phyloP scores from a whole-genome alignment of 2,113 vertebrate species.

The Platysteira castanea region DNA sequence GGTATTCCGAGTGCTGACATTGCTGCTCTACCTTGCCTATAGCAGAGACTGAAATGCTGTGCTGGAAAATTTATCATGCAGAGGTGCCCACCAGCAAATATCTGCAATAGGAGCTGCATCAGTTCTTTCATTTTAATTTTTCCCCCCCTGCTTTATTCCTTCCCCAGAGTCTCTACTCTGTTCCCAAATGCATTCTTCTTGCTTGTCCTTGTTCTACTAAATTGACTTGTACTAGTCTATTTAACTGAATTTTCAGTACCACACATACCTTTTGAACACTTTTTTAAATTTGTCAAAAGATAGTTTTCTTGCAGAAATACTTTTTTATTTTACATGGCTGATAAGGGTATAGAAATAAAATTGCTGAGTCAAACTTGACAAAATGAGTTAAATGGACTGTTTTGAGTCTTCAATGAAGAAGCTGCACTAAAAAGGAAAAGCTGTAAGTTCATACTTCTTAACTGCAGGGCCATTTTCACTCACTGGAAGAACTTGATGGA shows the following conservation, averaged over 20 bases:
- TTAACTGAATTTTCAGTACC: neutral
- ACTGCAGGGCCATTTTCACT: neutral
- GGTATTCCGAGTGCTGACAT: neutral
- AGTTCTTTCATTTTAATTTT: neutral
- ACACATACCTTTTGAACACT: neutral
- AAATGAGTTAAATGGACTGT: neutral
- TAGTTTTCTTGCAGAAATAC: neutral
- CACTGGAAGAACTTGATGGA: neutral
- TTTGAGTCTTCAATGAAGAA: neutral
- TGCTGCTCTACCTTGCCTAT: neutral
- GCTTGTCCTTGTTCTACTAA: neutral
- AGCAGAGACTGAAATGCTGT: neutral
- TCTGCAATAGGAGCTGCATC: neutral
- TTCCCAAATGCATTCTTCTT: neutral
- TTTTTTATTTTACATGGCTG: neutral
- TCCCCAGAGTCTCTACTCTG: neutral
- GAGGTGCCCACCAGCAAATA: neutral
- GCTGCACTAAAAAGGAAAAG: neutral
- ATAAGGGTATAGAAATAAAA: neutral
- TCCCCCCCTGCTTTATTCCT: rapidly evolving
- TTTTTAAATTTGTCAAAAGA: neutral
- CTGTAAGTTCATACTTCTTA: neutral
- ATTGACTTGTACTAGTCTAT: neutral
- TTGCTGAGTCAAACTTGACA: neutral
- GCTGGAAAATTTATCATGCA: neutral